Base-by-base conservation (phyloP, 2,797 vertebrate genomes). In the Lateolabrax maculatus region DNA sequence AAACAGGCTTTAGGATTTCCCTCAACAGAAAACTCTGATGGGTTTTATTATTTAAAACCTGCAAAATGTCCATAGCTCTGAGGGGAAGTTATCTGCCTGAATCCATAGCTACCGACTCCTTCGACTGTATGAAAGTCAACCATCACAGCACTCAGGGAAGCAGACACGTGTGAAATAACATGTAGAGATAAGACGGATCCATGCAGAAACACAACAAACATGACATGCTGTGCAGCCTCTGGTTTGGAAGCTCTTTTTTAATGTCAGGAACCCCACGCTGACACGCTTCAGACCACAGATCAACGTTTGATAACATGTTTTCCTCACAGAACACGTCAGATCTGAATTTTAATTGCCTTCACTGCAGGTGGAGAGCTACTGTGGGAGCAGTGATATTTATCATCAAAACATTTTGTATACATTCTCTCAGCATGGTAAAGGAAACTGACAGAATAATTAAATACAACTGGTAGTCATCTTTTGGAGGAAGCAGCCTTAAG, bases 21-120 rank as follows among this genome's bases (percentile, higher is more conserved):
- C 39, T 53, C 63, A 39, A 55, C 68, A 25, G 23, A 63, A 63
- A 55, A 23, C 18, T 66, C 39, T 19, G 77, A 78, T 84, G 79
- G 72, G 55, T 80, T 85, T 86, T 56, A 48, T 41, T 67, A 84
- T 81, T 78, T 75, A 52, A 75, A 85, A 72, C 15, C 39, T 25
- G 62, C 12, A 34, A 64, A 72, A 27, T 21, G 34, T 29, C 31
- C 13, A 71, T 31, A 46, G 63, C 62, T 86, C 55, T 12, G 74
- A 29, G 31, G 57, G 48, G 19, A 72, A 27, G 79, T 67, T 79
- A 85, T 84, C 78, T 71, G 43, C 71, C 63, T 16, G 37, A 71
- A 83, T 53, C 71, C 51, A 52, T 3, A 36, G 52, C 43, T 11
- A 64, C 36, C 0, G 31, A 51, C 68, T 49, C 56, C 34, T 31